Conservation (phyloP, 2,797 vertebrate genomes). For the Cottoperca gobio region DNA sequence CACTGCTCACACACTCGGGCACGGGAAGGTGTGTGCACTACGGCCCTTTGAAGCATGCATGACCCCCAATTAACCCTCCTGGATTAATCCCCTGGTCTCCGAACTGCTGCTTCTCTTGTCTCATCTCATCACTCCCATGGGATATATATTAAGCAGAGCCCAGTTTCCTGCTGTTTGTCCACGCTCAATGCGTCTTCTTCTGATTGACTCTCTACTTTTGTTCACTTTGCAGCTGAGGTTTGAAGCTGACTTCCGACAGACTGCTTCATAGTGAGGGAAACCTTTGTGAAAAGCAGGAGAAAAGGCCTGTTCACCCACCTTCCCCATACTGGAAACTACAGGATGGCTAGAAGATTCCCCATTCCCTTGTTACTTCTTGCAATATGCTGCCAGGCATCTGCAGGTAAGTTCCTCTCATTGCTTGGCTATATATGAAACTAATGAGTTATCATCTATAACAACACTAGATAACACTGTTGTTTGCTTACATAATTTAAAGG, state of each 20-base stretch:
- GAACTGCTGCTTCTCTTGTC: slow-evolving; percentile 63
- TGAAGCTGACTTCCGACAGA: slow-evolving; percentile 56
- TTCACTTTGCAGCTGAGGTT: slow-evolving; percentile 68
- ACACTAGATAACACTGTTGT: not conserved
- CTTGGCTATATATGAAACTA: not conserved
- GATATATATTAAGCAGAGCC: slow-evolving; percentile 51
- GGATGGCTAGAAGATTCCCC: slow-evolving; percentile 65
- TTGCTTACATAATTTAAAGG: not conserved
- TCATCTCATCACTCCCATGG: slow-evolving; percentile 65
- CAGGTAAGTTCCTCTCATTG: slow-evolving; percentile 77
- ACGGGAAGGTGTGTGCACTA: slow-evolving; percentile 44
- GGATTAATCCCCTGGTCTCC: slow-evolving; percentile 65
- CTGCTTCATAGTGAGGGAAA: slow-evolving; percentile 29
- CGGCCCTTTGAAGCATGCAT: slow-evolving; percentile 55
- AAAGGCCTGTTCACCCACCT: slow-evolving; percentile 13
- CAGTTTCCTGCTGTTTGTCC: slow-evolving; percentile 53
- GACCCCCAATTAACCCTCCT: slow-evolving; percentile 68
- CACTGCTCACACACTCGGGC: slow-evolving; percentile 15
- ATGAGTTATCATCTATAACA: not conserved
- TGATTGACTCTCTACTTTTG: slow-evolving; percentile 61
- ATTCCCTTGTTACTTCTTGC: slow-evolving; percentile 70
- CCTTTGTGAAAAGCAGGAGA: slow-evolving; percentile 39
- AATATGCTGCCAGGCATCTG: slow-evolving; percentile 70
- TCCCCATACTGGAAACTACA: slow-evolving; percentile 50
- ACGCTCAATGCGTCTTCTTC: slow-evolving; percentile 21